Conservation (phyloP, 2,888 invertebrate species). For the Plebejus anna region DNA sequence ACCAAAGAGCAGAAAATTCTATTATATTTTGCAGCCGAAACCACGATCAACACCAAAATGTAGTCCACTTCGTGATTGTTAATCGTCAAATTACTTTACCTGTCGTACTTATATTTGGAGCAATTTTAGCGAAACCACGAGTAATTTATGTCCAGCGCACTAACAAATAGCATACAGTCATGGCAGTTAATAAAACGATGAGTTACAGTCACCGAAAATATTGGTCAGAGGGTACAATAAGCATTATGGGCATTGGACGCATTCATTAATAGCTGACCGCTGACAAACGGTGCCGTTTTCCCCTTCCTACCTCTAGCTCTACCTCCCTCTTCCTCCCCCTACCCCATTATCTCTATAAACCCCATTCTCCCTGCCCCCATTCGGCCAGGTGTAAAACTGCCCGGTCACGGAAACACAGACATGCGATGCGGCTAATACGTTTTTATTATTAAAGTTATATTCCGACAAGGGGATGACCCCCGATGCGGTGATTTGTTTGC, state of each 20-base stretch:
- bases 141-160: conserved; percentile 30
- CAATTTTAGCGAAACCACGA: conserved; percentile 20
- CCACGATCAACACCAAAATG: neutral
- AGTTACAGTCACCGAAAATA: conserved; percentile 62
- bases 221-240: conserved; percentile 72
- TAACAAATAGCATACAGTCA: conserved; percentile 38
- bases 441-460: conserved; percentile 74
- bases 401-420: conserved; percentile 76
- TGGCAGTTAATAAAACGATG: conserved; percentile 65
- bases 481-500: conserved; percentile 73
- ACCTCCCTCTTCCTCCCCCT: conserved; percentile 38
- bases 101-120: conserved; percentile 29
- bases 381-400: conserved; percentile 77
- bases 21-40: neutral
- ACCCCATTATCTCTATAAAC: conserved; percentile 58
- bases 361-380: conserved; percentile 47
- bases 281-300: conserved; percentile 69
- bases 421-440: conserved; percentile 78
- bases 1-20: neutral
- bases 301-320: conserved; percentile 41
- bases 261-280: conserved; percentile 76
- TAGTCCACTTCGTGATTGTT: conserved; percentile 4
- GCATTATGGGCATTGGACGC: conserved; percentile 60
- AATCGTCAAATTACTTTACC: conserved; percentile 23
- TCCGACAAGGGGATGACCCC: conserved; percentile 61